Evolutionary conservation across 2,888 invertebrate genomes (phyloP).

Genomic region (Junonia oenone): DNA sequence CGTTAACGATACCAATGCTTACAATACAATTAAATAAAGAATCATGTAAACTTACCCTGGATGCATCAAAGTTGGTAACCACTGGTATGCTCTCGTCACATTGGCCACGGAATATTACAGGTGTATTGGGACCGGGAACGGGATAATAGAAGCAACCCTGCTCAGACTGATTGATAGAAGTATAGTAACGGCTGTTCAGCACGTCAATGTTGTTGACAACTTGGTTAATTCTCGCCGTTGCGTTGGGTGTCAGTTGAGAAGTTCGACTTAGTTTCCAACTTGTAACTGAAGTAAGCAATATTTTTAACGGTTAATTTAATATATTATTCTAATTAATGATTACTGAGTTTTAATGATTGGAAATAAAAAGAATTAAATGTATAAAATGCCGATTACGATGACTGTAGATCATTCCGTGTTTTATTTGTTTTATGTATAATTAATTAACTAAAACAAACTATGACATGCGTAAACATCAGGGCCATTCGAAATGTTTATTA

Average conservation of each 20-base stretch:
- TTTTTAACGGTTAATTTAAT: no score
- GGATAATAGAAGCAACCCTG: constrained; percentile 40
- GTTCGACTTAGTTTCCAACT: constrained; percentile 39
- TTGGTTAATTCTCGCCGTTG: constrained; percentile 29
- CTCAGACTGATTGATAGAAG: constrained; percentile 30
- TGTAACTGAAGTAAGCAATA: constrained; percentile 30
- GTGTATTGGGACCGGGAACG: constrained; percentile 24
- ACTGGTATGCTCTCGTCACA: constrained; percentile 39
- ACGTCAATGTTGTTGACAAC: constrained; percentile 32
- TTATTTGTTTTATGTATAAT: no score
- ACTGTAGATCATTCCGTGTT: no score
- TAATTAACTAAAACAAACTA: no score
- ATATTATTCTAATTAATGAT: neutral
- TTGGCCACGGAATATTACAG: constrained; percentile 39
- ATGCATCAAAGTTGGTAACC: constrained; percentile 36
- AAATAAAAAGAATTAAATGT: no score
- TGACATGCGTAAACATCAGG: no score
- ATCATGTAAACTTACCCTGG: constrained; percentile 17
- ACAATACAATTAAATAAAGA: no score
- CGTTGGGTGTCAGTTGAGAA: constrained; percentile 22
- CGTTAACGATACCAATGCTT: neutral
- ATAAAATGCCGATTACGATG: no score
- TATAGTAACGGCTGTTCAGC: constrained; percentile 33
- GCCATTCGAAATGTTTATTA: no score
- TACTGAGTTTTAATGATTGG: no score